phyloP scores from a whole-genome alignment of 2,888 invertebrate species.

The Cremastinae sp. region DNA sequence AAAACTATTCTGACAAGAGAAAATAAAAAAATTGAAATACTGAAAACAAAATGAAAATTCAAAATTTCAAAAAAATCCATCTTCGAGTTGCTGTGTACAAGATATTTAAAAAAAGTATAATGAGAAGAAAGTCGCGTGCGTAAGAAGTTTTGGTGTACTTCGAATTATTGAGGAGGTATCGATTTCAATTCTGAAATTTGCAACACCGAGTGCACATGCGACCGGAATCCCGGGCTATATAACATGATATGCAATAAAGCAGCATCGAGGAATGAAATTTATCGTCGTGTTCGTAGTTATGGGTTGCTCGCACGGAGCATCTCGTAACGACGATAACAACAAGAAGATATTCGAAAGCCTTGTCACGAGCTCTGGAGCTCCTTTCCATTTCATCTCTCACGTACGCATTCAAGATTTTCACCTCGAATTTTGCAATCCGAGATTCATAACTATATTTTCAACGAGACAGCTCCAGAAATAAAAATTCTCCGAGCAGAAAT shows the following conservation, averaged over 20 bases:
- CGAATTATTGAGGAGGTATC: neutral
- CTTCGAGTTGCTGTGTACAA: no score
- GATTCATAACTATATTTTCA: slow-evolving; percentile 51
- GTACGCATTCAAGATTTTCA: slow-evolving; percentile 9
- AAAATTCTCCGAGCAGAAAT: neutral
- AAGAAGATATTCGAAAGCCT: slow-evolving; percentile 35
- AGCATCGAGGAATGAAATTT: slow-evolving; percentile 56
- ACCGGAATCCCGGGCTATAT: slow-evolving; percentile 17
- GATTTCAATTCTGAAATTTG: neutral
- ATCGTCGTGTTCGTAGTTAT: slow-evolving; percentile 49
- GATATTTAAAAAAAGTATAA: no score
- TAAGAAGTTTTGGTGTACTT: no score
- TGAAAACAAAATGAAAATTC: no score
- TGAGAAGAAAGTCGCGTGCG: no score
- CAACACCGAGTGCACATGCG: neutral
- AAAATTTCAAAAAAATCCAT: no score
- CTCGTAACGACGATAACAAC: slow-evolving; percentile 34
- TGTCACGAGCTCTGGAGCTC: slow-evolving; percentile 10
- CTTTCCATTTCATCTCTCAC: slow-evolving; percentile 15
- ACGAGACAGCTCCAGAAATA: slow-evolving; percentile 21
- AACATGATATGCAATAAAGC: slow-evolving; percentile 30
- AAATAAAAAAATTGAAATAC: no score
- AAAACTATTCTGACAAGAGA: no score
- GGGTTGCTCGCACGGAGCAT: slow-evolving; percentile 15
- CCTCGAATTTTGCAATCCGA: slow-evolving; percentile 46